Evolutionary conservation across 1,140 invertebrate species (phyloP), one percentile per base, ranked within the genome.

Genomic region (Drosophila parabipectinata): DNA sequence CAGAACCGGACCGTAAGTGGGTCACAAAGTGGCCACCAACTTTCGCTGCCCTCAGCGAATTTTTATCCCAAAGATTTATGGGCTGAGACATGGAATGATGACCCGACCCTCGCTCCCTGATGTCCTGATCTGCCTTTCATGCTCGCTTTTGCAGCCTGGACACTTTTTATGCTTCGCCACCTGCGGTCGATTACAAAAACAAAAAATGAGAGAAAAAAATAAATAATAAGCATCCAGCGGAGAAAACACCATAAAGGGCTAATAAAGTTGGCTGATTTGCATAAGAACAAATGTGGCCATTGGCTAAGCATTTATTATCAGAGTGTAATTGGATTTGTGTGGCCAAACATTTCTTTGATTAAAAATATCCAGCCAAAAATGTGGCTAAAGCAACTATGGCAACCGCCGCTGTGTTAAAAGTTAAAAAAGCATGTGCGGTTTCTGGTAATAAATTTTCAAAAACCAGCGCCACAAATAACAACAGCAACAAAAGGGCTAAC

Each of bases 1-100:
- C n/a, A 53, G 39, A 53, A 28, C 30, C n/a, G 18, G 44, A 26
- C 44, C 26, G 52, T 61, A 76, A 67, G 72, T 58, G 50, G 48
- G 58, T 59, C 58, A 57, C 55, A 57, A 71, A 77, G 66, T 62
- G 54, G 52, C 64, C 39, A 61, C 53, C 39, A 59, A 63, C 67
- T 60, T 76, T 73, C 59, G 75, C 56, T 51, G 41, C 59, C 48
- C 66, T 88, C 83, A 88, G 83, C 83, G 62, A 50, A 69, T 83
- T 87, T 88, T 87, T 79, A 88, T 87, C 75, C 71, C 34, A 34
- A 62, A 83, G 83, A 87, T 87, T 87, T 87, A 87, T 87, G 83
- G 69, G 79, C 83, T 72, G 83, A 82, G 83, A 87, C 83, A 88
- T 62, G 63, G 67, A 83, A 89, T 83, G 79, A 87, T 83, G 83